Conservation (phyloP, 2,113 vertebrate species). For the Ptyas mucosa region DNA sequence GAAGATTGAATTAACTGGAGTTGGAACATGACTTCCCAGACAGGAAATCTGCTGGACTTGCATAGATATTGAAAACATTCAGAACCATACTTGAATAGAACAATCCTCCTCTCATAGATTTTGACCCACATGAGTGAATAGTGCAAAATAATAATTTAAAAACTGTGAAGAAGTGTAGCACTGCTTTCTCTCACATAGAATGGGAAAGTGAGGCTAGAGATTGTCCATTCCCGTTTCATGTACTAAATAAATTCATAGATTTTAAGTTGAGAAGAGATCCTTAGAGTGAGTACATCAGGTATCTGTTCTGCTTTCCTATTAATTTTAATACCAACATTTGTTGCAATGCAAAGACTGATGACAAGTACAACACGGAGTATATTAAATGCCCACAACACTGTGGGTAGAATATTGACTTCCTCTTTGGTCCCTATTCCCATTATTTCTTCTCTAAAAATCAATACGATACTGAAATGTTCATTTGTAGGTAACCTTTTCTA, state of each 20-base stretch:
- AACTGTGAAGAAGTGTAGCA: background rate
- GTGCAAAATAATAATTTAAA: background rate
- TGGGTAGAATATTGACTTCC: background rate
- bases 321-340: constrained; percentile 9
- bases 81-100: background rate
- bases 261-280: background rate
- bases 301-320: background rate
- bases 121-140: background rate
- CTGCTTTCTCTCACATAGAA: background rate
- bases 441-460: background rate
- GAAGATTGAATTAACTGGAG: background rate
- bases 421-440: background rate
- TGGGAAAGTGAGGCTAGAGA: background rate
- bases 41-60: background rate
- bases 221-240: background rate
- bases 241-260: background rate
- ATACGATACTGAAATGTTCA: background rate
- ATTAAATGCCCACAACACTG: background rate
- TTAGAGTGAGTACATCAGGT: background rate
- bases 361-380: background rate
- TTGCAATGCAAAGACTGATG: background rate
- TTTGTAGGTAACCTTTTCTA: constrained; percentile 2
- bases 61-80: background rate
- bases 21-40: background rate
- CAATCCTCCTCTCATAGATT: background rate